Evolutionary conservation across 2,113 vertebrate species (phyloP).

Genomic region (Microcebus lehilahytsara): DNA sequence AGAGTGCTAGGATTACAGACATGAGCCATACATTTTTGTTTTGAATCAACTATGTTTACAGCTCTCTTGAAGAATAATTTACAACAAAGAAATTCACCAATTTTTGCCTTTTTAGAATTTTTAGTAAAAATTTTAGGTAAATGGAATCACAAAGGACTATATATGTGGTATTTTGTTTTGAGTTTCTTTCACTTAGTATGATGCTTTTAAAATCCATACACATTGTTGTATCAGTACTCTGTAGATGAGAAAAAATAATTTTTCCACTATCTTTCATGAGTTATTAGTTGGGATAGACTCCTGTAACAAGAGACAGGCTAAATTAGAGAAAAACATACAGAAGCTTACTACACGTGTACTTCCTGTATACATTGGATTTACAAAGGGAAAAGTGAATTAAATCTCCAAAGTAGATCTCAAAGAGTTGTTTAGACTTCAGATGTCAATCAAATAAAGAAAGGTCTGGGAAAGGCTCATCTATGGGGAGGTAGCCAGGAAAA

Average conservation of each 20-base stretch:
- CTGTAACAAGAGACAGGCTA: not conserved
- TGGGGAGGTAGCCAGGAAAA: not conserved
- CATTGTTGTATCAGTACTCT: not conserved
- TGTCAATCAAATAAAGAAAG: not conserved
- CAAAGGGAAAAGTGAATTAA: not conserved
- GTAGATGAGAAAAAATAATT: not conserved
- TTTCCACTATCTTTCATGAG: not conserved
- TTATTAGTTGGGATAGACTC: not conserved
- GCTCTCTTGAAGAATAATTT: not conserved
- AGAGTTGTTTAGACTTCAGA: not conserved
- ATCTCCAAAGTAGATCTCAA: not conserved
- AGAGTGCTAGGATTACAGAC: too few relatives aligned
- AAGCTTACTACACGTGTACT: not conserved
- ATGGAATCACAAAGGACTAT: not conserved
- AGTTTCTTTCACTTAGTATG: not conserved
- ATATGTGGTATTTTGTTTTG: not conserved
- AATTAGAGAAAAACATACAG: not conserved
- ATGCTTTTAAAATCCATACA: not conserved
- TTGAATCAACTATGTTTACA: not conserved
- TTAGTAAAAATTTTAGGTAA: not conserved
- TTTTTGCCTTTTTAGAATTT: not conserved
- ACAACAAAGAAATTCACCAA: not conserved
- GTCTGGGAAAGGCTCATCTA: not conserved
- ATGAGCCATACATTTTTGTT: not conserved
- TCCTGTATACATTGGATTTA: not conserved